phyloP scores from a whole-genome alignment of 2,797 vertebrate species.

The Orientallactaga sibirica region DNA sequence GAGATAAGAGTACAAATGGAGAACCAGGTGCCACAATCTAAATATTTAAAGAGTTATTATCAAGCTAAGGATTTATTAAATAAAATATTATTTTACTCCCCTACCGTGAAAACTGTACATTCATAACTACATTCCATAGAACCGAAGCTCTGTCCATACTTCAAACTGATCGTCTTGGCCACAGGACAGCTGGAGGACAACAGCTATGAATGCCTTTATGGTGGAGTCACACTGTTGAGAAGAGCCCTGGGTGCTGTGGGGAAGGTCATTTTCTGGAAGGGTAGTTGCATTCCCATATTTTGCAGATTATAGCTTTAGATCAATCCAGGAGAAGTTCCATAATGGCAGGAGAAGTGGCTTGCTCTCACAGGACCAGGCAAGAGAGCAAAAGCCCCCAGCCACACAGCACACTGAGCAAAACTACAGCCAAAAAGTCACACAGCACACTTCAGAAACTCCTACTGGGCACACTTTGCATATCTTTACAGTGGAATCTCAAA shows the following conservation, averaged over 20 bases:
- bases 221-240: background rate
- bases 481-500: too few relatives aligned
- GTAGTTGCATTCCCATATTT: background rate
- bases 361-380: too few relatives aligned
- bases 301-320: too few relatives aligned
- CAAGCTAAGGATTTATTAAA: constrained; percentile 2
- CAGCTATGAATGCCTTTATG: accelerated
- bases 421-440: too few relatives aligned
- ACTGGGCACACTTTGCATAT: too few relatives aligned
- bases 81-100: background rate
- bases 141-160: background rate
- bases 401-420: too few relatives aligned
- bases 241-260: too few relatives aligned
- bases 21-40: background rate
- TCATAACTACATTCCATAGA: accelerated
- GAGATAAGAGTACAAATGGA: background rate
- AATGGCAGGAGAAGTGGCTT: too few relatives aligned
- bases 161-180: accelerated
- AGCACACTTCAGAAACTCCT: too few relatives aligned
- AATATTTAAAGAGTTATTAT: constrained; percentile 61
- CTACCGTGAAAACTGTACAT: background rate
- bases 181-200: background rate
- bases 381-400: too few relatives aligned
- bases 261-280: background rate
- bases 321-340: too few relatives aligned